phyloP scores from a whole-genome alignment of 2,797 vertebrate species.

The Yasuhikotakia modesta region DNA sequence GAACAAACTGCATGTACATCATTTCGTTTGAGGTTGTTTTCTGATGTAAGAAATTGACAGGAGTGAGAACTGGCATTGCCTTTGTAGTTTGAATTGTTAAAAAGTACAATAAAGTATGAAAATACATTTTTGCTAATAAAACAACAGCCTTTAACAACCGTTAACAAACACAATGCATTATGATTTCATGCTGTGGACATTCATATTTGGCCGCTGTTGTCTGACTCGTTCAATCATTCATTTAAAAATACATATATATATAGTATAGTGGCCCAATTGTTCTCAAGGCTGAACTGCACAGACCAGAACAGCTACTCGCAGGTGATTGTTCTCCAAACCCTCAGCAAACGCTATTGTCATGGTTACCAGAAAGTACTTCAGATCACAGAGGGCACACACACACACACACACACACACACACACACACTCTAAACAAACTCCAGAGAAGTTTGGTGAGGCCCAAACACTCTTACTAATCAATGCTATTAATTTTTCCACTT shows the following conservation, averaged over 20 bases:
- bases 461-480: slow-evolving; percentile 21
- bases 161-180: too few relatives aligned
- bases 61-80: too few relatives aligned
- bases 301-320: slow-evolving; percentile 59
- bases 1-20: background rate
- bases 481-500: slow-evolving; percentile 16
- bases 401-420: slow-evolving; percentile 8
- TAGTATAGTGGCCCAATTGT: slow-evolving; percentile 49
- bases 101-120: background rate
- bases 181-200: too few relatives aligned
- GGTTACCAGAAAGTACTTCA: slow-evolving; percentile 74
- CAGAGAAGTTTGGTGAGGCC: slow-evolving; percentile 19
- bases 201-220: background rate
- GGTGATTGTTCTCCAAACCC: slow-evolving; percentile 69
- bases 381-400: slow-evolving; percentile 56
- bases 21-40: slow-evolving; percentile 7
- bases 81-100: too few relatives aligned
- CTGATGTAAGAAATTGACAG: background rate
- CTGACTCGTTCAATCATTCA: background rate
- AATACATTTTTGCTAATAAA: too few relatives aligned
- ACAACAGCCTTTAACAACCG: background rate
- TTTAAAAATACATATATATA: slow-evolving; percentile 14
- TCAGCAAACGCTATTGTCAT: slow-evolving; percentile 73
- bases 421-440: slow-evolving; percentile 25
- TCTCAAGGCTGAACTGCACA: slow-evolving; percentile 61